Conservation (phyloP, 2,797 vertebrate species). For the Ficedula albicollis region DNA sequence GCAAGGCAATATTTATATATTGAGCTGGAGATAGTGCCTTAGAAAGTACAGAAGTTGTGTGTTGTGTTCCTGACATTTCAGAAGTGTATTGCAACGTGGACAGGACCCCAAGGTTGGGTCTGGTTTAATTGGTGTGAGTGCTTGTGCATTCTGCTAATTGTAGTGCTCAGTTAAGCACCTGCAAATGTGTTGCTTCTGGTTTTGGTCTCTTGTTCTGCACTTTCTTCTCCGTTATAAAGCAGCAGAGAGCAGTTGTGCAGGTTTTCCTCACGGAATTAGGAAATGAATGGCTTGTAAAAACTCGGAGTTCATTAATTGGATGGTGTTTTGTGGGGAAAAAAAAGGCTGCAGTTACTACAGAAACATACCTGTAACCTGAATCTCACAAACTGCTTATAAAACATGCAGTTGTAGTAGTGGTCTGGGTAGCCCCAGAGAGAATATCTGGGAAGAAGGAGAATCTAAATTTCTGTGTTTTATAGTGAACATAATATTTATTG, state of each 20-base stretch:
- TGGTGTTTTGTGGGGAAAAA: background rate
- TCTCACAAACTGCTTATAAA: background rate
- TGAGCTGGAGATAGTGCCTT: background rate
- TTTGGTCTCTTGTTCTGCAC: background rate
- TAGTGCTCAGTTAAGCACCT: background rate
- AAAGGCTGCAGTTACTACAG: background rate
- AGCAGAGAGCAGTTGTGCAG: background rate
- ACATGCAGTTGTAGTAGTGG: background rate
- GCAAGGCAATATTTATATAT: background rate
- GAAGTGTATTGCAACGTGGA: background rate
- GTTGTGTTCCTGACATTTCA: background rate
- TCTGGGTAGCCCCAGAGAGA: background rate
- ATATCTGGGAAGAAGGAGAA: background rate
- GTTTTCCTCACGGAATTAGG: background rate
- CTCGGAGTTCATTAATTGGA: background rate
- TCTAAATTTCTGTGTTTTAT: background rate
- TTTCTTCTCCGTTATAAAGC: background rate
- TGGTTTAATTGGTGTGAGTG: background rate
- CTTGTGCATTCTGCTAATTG: background rate
- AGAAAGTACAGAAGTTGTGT: background rate
- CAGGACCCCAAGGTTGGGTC: background rate
- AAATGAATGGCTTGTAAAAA: constrained; percentile 14
- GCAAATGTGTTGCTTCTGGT: background rate
- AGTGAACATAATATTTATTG: background rate
- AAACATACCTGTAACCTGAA: background rate